These are phyloP conservation scores for Sarcophaga rosellei DNA, from an alignment of 2,888 invertebrate species.

Conservation along the genomic window DNA sequence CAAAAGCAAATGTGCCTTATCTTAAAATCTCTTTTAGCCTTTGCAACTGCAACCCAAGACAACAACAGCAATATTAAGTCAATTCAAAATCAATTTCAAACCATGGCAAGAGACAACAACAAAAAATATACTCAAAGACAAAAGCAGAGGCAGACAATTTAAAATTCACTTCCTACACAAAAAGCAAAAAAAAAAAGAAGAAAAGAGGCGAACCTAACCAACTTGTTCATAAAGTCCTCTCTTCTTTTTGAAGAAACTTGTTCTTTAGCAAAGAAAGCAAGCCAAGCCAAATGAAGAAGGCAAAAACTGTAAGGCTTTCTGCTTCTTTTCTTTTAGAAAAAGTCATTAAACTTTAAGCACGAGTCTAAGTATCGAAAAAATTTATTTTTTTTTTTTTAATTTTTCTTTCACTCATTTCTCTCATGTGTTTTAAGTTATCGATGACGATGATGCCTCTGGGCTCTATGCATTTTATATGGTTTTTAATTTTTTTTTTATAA, in stretches of 20 bases:
- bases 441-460: neutral
- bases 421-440: too few relatives aligned
- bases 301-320: neutral
- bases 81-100: conserved; percentile 17
- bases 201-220: neutral
- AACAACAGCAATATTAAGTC: neutral
- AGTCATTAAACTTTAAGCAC: conserved; percentile 64
- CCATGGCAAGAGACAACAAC: conserved; percentile 5
- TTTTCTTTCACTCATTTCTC: conserved; percentile 16
- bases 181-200: conserved; percentile 28
- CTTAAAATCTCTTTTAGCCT: neutral
- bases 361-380: conserved; percentile 53
- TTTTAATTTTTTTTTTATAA: neutral
- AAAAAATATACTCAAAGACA: neutral
- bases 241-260: neutral
- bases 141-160: conserved; percentile 20
- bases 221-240: conserved; percentile 38
- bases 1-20: neutral
- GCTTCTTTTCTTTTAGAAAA: conserved; percentile 46
- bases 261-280: neutral
- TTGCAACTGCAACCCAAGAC: neutral
- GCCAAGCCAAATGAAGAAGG: neutral
- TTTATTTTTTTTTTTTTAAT: conserved; percentile 45
- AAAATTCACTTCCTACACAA: conserved; percentile 57
- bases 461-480: neutral